Conservation (phyloP, 2,113 vertebrate species). For the Saccopteryx bilineata region DNA sequence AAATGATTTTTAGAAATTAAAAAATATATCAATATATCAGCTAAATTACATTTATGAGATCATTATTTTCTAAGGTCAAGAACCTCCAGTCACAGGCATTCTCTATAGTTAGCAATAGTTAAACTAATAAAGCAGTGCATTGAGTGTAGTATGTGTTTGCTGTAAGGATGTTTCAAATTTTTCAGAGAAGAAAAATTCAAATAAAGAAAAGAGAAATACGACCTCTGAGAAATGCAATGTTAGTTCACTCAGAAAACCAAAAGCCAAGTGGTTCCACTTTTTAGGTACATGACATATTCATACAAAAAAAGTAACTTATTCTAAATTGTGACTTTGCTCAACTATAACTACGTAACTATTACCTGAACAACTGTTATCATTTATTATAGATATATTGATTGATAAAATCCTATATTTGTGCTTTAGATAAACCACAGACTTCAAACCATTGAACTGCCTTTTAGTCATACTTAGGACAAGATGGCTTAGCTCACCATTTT, state of each 20-base stretch:
- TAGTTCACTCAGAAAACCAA: background rate
- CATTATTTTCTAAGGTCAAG: conserved; percentile 9
- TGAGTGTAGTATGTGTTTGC: background rate
- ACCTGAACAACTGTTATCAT: background rate
- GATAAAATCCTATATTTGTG: background rate
- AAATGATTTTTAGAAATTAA: background rate
- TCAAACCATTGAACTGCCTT: background rate
- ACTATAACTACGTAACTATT: background rate
- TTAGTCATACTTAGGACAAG: background rate
- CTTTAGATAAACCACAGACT: background rate
- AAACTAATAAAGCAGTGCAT: background rate
- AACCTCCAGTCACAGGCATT: background rate
- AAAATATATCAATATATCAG: background rate
- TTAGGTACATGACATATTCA: background rate
- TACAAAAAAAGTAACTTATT: background rate
- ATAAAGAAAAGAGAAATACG: conserved; percentile 37
- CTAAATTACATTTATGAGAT: background rate
- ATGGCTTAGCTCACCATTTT: conserved; percentile 9
- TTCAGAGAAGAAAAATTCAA: conserved; percentile 7
- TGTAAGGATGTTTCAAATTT: background rate
- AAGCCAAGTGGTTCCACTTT: background rate
- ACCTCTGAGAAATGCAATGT: background rate
- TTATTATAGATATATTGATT: background rate
- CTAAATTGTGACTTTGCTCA: background rate
- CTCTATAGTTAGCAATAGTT: background rate